phyloP scores from a whole-genome alignment of 2,113 vertebrate species.

The Colistium nudipinnis region DNA sequence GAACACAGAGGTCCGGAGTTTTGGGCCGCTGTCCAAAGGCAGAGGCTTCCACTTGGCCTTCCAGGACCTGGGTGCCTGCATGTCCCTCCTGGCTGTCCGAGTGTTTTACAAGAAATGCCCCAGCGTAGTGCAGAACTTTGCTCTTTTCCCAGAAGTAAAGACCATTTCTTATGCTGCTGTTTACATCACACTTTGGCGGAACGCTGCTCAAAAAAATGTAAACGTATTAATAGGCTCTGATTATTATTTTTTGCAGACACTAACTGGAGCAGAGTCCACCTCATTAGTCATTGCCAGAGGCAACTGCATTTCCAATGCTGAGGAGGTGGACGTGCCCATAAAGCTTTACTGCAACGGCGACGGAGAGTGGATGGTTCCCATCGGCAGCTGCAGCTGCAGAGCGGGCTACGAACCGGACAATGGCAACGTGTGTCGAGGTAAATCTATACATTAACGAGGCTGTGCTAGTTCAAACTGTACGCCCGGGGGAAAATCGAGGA shows the following conservation, averaged over 20 bases:
- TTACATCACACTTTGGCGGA: neutral
- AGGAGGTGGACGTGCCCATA: conserved; percentile 96
- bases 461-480: conserved; percentile 4
- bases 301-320: conserved; percentile 91
- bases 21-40: conserved; percentile 90
- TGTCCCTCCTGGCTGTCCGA: conserved; percentile 95
- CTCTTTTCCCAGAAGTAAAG: conserved; percentile 89
- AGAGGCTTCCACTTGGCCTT: conserved; percentile 97
- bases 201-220: neutral
- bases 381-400: conserved; percentile 95
- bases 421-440: conserved; percentile 92
- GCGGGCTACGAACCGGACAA: conserved; percentile 94
- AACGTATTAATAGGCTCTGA: neutral
- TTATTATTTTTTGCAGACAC: conserved; percentile 82
- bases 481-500: neutral
- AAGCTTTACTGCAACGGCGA: conserved; percentile 98
- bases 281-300: conserved; percentile 95
- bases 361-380: conserved; percentile 98
- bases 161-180: neutral
- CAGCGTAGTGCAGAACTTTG: conserved; percentile 94
- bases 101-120: conserved; percentile 99
- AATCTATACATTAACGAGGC: conserved; percentile 57
- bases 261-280: conserved; percentile 96
- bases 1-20: conserved; percentile 97
- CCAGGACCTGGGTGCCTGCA: conserved; percentile 97